These are phyloP conservation scores for Limnephilus marmoratus DNA, from an alignment of 2,888 invertebrate genomes.

Conservation along the genomic window DNA sequence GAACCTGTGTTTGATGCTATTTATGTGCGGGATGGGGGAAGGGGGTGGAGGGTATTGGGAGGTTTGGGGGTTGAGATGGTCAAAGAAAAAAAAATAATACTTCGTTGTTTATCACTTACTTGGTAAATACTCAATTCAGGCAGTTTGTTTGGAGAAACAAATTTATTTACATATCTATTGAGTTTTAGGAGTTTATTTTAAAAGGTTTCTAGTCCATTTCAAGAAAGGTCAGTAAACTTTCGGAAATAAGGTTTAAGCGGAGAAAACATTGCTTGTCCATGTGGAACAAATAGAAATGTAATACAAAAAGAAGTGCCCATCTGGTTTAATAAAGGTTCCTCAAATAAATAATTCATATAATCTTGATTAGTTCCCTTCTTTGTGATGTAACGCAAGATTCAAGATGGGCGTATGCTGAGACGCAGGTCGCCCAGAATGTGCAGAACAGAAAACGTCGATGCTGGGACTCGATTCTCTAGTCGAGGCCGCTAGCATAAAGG, in stretches of 20 bases:
- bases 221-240: not conserved
- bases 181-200: not conserved
- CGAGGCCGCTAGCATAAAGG: too few relatives aligned
- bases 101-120: not conserved
- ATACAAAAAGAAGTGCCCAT: not conserved
- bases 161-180: not conserved
- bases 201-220: not conserved
- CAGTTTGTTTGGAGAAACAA: not conserved
- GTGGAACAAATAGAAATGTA: not conserved
- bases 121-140: not conserved
- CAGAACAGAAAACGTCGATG: too few relatives aligned
- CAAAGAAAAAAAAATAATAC: conserved; percentile 12
- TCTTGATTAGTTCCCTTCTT: not conserved
- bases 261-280: not conserved
- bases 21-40: not conserved
- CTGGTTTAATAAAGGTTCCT: not conserved
- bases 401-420: too few relatives aligned
- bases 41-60: not conserved
- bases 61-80: not conserved
- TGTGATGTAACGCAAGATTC: not conserved
- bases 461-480: too few relatives aligned
- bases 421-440: too few relatives aligned
- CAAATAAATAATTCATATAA: not conserved
- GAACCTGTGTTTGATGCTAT: conserved; percentile 14
- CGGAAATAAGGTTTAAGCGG: not conserved